phyloP scores from a whole-genome alignment of 2,888 invertebrate species.

The Selenia dentaria region DNA sequence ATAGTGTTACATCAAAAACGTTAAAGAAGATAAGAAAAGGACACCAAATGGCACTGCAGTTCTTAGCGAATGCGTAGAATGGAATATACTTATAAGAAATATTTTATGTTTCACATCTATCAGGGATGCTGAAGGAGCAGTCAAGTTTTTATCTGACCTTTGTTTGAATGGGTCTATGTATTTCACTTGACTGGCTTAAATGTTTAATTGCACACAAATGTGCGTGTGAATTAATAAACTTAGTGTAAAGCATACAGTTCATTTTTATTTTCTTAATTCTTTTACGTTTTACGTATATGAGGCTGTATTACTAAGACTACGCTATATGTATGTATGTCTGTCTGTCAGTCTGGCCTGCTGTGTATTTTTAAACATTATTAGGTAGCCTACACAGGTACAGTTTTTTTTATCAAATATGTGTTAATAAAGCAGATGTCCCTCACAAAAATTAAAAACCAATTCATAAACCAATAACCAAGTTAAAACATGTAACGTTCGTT shows the following conservation, averaged over 20 bases:
- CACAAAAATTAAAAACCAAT: no score
- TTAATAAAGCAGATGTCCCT: no score
- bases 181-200: conserved; percentile 58
- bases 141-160: conserved; percentile 40
- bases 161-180: conserved; percentile 37
- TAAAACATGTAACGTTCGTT: no score
- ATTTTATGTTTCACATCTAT: conserved; percentile 47
- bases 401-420: no score
- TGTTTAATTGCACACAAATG: conserved; percentile 63
- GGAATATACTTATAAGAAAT: conserved; percentile 44
- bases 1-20: conserved; percentile 48
- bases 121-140: conserved; percentile 39
- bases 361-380: no score
- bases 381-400: no score
- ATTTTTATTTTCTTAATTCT: conserved; percentile 9
- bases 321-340: no score
- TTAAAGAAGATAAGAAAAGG: conserved; percentile 60
- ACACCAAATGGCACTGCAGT: conserved; percentile 58
- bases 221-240: conserved; percentile 75
- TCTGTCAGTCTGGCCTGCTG: no score
- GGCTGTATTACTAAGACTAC: no score
- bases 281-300: no score
- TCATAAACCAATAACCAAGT: no score
- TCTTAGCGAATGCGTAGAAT: conserved; percentile 65
- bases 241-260: conserved; percentile 69